Percentiles rank a stretch among this genome's conserved stretches.
phyloP scores from a whole-genome alignment of 2,888 invertebrate genomes.

The Antheraea assamensis region DNA sequence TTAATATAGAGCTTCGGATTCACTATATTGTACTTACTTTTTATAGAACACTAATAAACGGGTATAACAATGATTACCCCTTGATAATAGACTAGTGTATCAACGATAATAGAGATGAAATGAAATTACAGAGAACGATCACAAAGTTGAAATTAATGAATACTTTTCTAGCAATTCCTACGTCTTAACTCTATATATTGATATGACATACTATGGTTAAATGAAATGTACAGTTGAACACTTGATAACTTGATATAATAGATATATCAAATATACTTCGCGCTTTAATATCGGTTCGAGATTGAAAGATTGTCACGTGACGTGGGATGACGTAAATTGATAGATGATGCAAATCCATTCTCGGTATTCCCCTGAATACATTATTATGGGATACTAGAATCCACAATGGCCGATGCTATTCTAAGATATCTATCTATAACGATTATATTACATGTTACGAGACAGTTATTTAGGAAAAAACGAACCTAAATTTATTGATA shows the following conservation, averaged over 20 bases:
- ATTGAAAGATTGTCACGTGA: constrained; percentile 54
- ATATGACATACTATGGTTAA: too few relatives aligned
- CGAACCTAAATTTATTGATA: neutral
- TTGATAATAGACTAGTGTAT: neutral
- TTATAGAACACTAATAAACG: neutral
- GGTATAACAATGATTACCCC: neutral
- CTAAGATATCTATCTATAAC: neutral
- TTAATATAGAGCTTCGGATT: neutral
- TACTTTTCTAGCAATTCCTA: neutral
- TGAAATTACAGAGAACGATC: neutral
- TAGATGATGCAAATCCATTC: constrained; percentile 51
- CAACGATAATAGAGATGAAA: neutral
- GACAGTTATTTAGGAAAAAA: neutral
- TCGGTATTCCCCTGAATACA: constrained; percentile 37
- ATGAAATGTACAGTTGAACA: neutral
- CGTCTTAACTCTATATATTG: too few relatives aligned
- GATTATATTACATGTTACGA: neutral
- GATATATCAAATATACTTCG: neutral
- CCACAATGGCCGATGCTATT: neutral
- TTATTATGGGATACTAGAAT: neutral
- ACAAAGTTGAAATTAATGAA: neutral
- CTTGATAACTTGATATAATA: neutral
- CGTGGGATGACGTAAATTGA: constrained; percentile 51
- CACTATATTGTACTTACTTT: neutral
- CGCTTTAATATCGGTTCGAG: constrained; percentile 43